Percentiles rank a stretch among this genome's conserved stretches.
Evolutionary conservation across 1,140 invertebrate genomes (phyloP).

Genomic region (Brachionus manjavacas): DNA sequence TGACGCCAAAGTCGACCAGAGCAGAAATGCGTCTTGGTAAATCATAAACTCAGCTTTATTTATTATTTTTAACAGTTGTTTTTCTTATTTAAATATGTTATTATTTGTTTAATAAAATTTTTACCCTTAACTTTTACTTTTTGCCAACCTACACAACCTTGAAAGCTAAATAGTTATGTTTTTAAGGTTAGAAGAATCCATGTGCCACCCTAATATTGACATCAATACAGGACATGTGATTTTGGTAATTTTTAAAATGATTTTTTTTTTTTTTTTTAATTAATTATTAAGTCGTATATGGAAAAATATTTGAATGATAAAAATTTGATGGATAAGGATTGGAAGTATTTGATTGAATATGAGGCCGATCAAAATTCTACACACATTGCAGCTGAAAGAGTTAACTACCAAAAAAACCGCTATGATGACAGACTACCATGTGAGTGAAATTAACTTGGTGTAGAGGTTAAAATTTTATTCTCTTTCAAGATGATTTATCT

Average conservation of each 20-base stretch:
- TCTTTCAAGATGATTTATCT: conserved; percentile 70
- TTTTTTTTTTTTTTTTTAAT: background rate
- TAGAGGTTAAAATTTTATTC: background rate
- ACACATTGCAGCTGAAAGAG: conserved; percentile 51
- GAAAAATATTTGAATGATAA: conserved; percentile 96
- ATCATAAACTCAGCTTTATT: background rate
- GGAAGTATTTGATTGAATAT: conserved; percentile 85
- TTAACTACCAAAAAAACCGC: conserved; percentile 77
- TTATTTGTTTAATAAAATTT: background rate
- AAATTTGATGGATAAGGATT: conserved; percentile 88
- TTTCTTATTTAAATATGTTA: background rate
- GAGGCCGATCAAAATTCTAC: conserved; percentile 84
- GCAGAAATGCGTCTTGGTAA: conserved; percentile 7
- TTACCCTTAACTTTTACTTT: background rate
- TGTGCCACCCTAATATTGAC: conserved; percentile 86
- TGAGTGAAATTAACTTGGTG: conserved; percentile 44
- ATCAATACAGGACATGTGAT: conserved; percentile 98
- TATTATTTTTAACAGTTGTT: conserved; percentile 31
- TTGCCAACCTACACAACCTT: background rate
- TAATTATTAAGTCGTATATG: conserved; percentile 70
- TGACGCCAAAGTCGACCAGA: background rate
- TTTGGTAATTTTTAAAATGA: conserved; percentile 60
- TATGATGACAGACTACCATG: conserved; percentile 74
- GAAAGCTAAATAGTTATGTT: background rate
- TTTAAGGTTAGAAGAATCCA: conserved; percentile 71